Percentiles rank a stretch among this genome's conserved stretches.
Conservation (phyloP, 2,113 vertebrate species). For the Lathamus discolor region DNA sequence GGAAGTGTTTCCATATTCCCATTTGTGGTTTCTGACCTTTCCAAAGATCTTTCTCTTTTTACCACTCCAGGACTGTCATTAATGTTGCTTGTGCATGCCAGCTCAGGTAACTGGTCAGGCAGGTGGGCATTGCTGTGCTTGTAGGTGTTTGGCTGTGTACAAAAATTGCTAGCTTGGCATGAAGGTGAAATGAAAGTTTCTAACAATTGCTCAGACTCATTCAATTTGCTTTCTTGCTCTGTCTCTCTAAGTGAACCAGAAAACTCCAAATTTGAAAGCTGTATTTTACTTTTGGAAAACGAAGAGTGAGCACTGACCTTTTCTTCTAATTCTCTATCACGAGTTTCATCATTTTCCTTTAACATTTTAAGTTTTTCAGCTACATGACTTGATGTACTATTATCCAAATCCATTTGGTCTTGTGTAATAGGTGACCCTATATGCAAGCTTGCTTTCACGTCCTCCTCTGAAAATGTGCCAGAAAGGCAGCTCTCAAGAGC, state of each 20-base stretch:
- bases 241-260: constrained; percentile 16
- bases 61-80: background rate
- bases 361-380: constrained; percentile 49
- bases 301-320: constrained; percentile 19
- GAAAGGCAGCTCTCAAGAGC: constrained; percentile 51
- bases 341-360: constrained; percentile 54
- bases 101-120: constrained; percentile 30
- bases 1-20: background rate
- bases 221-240: constrained; percentile 15
- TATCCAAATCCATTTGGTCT: constrained; percentile 21
- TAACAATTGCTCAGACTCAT: constrained; percentile 16
- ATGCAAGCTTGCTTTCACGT: background rate
- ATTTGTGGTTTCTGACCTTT: constrained; percentile 11
- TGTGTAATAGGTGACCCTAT: background rate
- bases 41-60: constrained; percentile 8
- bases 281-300: constrained; percentile 59
- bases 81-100: background rate
- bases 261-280: constrained; percentile 59
- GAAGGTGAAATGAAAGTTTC: constrained; percentile 33
- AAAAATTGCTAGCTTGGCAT: constrained; percentile 36
- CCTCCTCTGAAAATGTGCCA: constrained; percentile 50
- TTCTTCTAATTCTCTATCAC: constrained; percentile 48
- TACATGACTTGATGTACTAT: background rate
- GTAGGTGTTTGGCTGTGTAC: background rate
- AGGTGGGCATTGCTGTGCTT: constrained; percentile 48